Evolutionary conservation across 2,888 invertebrate species (phyloP).

Genomic region (Lithophane semibrunnea): DNA sequence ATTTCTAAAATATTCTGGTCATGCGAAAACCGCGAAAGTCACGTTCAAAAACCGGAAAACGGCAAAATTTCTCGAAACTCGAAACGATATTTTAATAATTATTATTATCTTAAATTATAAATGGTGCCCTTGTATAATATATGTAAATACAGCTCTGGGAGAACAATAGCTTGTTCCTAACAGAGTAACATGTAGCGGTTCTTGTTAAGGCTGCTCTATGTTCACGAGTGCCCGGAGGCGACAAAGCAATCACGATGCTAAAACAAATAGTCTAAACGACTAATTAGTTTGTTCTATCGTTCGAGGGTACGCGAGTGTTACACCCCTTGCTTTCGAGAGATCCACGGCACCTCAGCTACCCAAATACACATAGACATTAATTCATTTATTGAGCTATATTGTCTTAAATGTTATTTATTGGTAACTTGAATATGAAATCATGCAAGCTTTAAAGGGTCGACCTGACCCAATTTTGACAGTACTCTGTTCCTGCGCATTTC

Average conservation of each 20-base stretch:
- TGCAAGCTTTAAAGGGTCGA: not conserved
- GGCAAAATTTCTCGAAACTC: slow-evolving; percentile 14
- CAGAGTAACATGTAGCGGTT: slow-evolving; percentile 62
- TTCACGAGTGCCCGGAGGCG: slow-evolving; percentile 74
- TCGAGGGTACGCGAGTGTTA: slow-evolving; percentile 69
- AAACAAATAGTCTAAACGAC: slow-evolving; percentile 86
- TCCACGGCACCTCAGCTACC: slow-evolving; percentile 57
- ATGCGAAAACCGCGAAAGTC: not conserved
- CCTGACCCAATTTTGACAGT: slow-evolving; percentile 15
- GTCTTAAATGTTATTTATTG: slow-evolving; percentile 5
- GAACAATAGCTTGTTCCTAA: slow-evolving; percentile 63
- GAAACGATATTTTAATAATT: slow-evolving; percentile 19
- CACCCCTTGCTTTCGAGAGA: slow-evolving; percentile 59
- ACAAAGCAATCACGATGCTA: slow-evolving; percentile 82
- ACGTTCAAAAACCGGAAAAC: not conserved
- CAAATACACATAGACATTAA: slow-evolving; percentile 20
- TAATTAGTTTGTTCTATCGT: slow-evolving; percentile 87
- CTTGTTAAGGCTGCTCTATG: slow-evolving; percentile 70
- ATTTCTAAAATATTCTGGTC: not conserved
- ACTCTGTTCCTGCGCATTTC: not conserved
- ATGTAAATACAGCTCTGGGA: slow-evolving; percentile 39
- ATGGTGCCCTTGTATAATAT: slow-evolving; percentile 10
- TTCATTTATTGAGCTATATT: slow-evolving; percentile 29
- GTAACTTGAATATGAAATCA: slow-evolving; percentile 1
- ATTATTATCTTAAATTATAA: slow-evolving; percentile 39